Evolutionary conservation across 2,888 invertebrate species (phyloP), one percentile per base, ranked within the genome.

Genomic region (Callosobruchus maculatus): DNA sequence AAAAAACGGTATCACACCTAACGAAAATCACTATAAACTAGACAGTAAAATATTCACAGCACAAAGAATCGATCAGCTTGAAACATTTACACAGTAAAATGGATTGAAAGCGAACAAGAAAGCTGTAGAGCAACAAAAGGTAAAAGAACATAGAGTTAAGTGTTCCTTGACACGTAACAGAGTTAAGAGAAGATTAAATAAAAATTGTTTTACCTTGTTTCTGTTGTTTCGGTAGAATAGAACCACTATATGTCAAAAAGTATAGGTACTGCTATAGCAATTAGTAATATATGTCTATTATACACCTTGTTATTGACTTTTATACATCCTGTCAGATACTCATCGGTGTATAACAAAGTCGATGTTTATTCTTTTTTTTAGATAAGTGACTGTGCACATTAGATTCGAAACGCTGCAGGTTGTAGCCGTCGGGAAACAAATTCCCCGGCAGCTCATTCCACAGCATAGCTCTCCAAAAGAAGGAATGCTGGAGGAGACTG

Each of bases 61-160:
- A 49, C 49, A 49, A 74, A 73, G 70, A 75, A 78, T 78, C 76
- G 78, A 77, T 77, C 81, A 81, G 81, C 79, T 80, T 81, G 81
- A 81, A 81, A 81, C 81, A 80, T 79, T 78, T 68, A 68, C 69
- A 69, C 20, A 49, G n/a, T n/a, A n/a, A n/a, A 73, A 72, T 72
- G 68, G 30, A 68, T 72, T 71, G 67, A 74, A 71, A 71, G 66
- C 67, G 69, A 71, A 75, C 13, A 13, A 49, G 49, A 73, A 22
- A 21, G 73, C 49, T 73, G 71, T 70, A 72, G 67, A 49, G 49
- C 13, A 3, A 49, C 13, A 49, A 26, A n/a, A 9, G 30, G 30
- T 30, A 3, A 3, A 5, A 30, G 26, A 73, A 70, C 69, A 75
- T 68, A 70, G 77, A 76, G 73, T 74, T 70, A 75, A 76, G 72